Evolutionary conservation across 2,888 invertebrate genomes (phyloP), one percentile per base, ranked within the genome.

Genomic region (Gastrophysa polygoni): DNA sequence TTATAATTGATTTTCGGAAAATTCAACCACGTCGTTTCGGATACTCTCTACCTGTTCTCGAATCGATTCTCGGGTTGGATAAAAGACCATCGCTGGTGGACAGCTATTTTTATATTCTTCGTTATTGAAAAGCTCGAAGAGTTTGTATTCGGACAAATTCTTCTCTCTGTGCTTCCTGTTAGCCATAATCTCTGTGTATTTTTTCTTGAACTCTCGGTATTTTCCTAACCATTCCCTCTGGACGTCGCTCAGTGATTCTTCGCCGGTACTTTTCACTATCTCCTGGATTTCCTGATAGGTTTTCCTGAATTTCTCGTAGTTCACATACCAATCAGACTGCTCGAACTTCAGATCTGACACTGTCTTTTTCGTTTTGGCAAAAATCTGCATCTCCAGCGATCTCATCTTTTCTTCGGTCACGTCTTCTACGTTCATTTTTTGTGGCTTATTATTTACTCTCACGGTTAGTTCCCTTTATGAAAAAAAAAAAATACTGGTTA

Each of bases 341-440:
- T 71, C 68, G 21, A 73, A 67, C 43, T 68, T 60, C 18, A 72
- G 48, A 46, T 69, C 66, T 0, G 69, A 64, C 3, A 68, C 43
- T 0, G 72, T 74, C 63, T 68, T 72, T 14, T 64, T 66, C 0
- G 68, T 66, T 57, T 76, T 77, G 0, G 72, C 75, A 63, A 79
- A 78, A 38, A 77, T 71, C 57, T 71, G 61, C 59, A 71, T 63
- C 69, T 77, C 73, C 43, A 71, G 24, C 55, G 73, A 70, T 38
- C 63, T 63, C 7, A 52, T 57, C 8, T 18, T 62, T 32, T 58
- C 59, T 21, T 16, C 62, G 57, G 51, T 55, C 16, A 29, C 8
- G 7, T 58, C 55, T 48, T 59, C 63, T 48, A 64, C 52, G 8
- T 24, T 16, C 14, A 28, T 18, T 61, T 62, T 58, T 14, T 32